Conservation (phyloP, 2,888 invertebrate species). For the Coecobrya sp. region DNA sequence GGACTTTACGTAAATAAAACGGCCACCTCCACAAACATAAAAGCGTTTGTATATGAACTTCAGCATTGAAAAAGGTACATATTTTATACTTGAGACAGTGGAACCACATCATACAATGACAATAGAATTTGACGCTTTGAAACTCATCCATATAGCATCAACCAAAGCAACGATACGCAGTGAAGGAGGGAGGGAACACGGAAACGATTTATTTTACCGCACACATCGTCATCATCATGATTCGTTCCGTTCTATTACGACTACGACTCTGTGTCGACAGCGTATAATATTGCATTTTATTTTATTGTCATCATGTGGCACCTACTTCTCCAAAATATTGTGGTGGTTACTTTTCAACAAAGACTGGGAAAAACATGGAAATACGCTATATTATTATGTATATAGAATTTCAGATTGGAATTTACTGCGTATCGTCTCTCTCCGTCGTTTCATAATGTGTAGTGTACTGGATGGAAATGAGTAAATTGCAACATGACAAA, state of each 20-base stretch:
- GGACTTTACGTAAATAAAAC: conserved; percentile 40
- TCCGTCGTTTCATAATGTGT: not conserved
- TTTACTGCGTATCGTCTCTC: conserved; percentile 16
- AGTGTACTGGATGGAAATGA: not conserved
- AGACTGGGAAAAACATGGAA: not conserved
- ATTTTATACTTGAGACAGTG: conserved; percentile 4
- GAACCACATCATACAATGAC: conserved; percentile 17
- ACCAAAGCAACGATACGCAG: not conserved
- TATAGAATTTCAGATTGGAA: conserved; percentile 35
- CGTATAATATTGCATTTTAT: conserved; percentile 53
- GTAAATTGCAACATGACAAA: conserved; percentile 54
- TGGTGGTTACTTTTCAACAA: conserved; percentile 20
- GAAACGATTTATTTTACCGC: conserved; percentile 70
- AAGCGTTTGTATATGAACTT: not conserved
- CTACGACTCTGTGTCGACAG: not conserved
- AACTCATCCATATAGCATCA: not conserved
- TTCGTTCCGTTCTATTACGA: not conserved
- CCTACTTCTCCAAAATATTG: not conserved
- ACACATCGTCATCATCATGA: conserved; percentile 49
- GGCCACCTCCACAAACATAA: not conserved
- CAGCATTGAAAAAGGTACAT: not conserved
- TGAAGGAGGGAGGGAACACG: conserved; percentile 39
- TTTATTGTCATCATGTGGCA: conserved; percentile 63
- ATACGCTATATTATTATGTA: conserved; percentile 2
- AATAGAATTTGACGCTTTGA: conserved; percentile 38